A percentile compares a stretch with the other conserved stretches of the same genome.
Conservation (phyloP, 2,113 vertebrate genomes). For the Sardina pilchardus region DNA sequence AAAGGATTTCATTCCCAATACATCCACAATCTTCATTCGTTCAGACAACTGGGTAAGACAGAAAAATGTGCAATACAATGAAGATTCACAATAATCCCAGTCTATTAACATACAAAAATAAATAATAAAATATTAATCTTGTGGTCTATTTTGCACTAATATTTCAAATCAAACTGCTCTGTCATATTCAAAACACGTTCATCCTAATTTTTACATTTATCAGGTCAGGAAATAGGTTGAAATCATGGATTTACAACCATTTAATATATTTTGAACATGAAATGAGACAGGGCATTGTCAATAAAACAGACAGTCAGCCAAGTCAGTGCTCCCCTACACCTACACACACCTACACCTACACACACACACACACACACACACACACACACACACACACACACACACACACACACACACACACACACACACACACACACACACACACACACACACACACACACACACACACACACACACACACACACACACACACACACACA, state of each 20-base stretch:
- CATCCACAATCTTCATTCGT: conserved; percentile 96
- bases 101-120: not conserved
- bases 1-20: conserved; percentile 84
- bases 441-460: too few species aligned
- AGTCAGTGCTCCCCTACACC: not conserved
- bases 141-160: too few species aligned
- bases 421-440: too few species aligned
- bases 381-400: too few species aligned
- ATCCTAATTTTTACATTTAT: not conserved
- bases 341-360: not conserved
- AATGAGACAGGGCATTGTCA: not conserved
- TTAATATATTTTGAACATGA: not conserved
- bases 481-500: too few species aligned
- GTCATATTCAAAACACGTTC: not conserved
- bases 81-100: not conserved
- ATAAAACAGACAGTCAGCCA: not conserved
- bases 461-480: too few species aligned
- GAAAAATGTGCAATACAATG: conserved; percentile 39
- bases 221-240: not conserved
- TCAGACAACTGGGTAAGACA: conserved; percentile 77
- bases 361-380: conserved; percentile 38
- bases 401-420: too few species aligned
- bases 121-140: too few species aligned
- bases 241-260: not conserved
- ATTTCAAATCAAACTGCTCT: not conserved